A percentile compares a stretch with the other conserved stretches of the same genome.
Conservation (phyloP, 1,140 invertebrate species). For the Aradophagus sp. region DNA sequence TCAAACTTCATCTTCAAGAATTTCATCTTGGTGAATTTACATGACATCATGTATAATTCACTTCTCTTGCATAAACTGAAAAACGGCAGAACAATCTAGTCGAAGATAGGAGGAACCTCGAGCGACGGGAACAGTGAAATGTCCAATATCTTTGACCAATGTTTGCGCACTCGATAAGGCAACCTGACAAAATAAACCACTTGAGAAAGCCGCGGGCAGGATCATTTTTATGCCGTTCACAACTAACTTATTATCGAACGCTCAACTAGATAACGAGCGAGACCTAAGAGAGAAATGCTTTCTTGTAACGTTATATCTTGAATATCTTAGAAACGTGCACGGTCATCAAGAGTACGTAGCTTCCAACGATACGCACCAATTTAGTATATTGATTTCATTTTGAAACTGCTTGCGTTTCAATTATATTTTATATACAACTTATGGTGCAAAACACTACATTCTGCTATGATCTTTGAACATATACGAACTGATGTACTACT, state of each 20-base stretch:
- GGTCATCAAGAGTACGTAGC: constrained; percentile 9
- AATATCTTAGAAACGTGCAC: constrained; percentile 23
- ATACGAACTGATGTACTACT: too few species aligned
- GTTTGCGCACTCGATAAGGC: constrained; percentile 68
- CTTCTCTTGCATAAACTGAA: too few species aligned
- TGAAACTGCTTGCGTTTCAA: too few species aligned
- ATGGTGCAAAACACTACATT: too few species aligned
- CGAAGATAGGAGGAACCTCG: constrained; percentile 39
- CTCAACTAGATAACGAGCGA: constrained; percentile 55
- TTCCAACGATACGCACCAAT: too few species aligned
- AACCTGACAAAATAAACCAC: constrained; percentile 73
- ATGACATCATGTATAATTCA: too few species aligned
- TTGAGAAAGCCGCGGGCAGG: constrained; percentile 64
- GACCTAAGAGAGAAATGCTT: constrained; percentile 36
- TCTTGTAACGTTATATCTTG: constrained; percentile 34
- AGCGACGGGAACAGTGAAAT: constrained; percentile 57
- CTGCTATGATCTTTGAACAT: too few species aligned
- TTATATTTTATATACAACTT: too few species aligned
- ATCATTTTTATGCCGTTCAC: constrained; percentile 65
- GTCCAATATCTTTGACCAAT: constrained; percentile 67
- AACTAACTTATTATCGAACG: constrained; percentile 65
- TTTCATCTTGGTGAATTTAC: too few species aligned
- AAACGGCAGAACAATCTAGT: constrained; percentile 46
- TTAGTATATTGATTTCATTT: too few species aligned
- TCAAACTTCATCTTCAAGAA: too few species aligned